A percentile compares a stretch with the other conserved stretches of the same genome.
phyloP scores from a whole-genome alignment of 2,888 invertebrate species.

The Hybos culiciformis region DNA sequence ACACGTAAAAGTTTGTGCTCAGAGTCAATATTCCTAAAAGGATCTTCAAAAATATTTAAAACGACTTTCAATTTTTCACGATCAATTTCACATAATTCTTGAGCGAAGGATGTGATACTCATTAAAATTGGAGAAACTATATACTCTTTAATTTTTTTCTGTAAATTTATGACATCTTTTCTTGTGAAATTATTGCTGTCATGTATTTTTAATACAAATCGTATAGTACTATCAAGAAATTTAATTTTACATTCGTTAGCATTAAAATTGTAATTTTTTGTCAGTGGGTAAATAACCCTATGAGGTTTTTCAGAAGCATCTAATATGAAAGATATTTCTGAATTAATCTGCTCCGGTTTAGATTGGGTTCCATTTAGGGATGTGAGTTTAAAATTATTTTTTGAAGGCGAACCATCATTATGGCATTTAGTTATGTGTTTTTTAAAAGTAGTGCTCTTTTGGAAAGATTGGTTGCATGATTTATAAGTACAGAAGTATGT shows the following conservation, averaged over 20 bases:
- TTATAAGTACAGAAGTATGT: neutral
- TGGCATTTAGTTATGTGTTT: slow-evolving; percentile 1
- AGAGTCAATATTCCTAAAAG: slow-evolving; percentile 2
- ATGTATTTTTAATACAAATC: neutral
- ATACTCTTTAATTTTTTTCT: slow-evolving; percentile 1
- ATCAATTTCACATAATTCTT: slow-evolving; percentile 1
- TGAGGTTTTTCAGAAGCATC: neutral
- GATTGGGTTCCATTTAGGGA: neutral
- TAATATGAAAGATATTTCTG: neutral
- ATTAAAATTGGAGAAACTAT: slow-evolving; percentile 4
- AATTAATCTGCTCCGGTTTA: neutral
- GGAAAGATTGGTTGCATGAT: neutral
- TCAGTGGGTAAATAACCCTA: neutral
- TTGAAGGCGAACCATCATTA: neutral
- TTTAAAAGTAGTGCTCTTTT: slow-evolving; percentile 3
- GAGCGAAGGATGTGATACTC: neutral
- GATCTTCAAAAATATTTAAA: neutral
- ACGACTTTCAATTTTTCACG: neutral
- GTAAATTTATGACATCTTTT: slow-evolving; percentile 5
- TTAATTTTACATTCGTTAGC: neutral
- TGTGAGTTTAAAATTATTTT: neutral
- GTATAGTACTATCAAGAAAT: neutral
- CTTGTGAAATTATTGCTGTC: slow-evolving; percentile 3
- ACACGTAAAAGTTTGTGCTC: slow-evolving; percentile 5
- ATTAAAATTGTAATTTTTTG: neutral